Evolutionary conservation across 1,140 invertebrate species (phyloP).

Genomic region (Dinoponera quadriceps): DNA sequence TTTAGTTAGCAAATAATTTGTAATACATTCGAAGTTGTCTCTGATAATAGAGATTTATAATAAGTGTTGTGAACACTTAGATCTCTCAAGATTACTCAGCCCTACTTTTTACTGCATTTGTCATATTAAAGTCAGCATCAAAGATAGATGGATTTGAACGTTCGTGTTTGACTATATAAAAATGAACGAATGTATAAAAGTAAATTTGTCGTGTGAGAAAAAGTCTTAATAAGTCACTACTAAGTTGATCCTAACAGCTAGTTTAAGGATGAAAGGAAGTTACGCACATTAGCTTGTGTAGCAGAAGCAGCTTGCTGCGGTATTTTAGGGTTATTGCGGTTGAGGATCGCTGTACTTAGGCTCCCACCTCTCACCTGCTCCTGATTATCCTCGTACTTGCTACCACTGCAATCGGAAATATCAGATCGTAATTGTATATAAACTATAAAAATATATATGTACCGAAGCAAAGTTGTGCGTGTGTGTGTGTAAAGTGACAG

Average conservation of each 20-base stretch:
- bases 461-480: neutral
- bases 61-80: neutral
- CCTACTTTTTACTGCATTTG: neutral
- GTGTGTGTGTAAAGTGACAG: neutral
- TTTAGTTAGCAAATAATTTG: neutral
- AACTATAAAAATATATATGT: slow-evolving; percentile 14
- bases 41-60: slow-evolving; percentile 17
- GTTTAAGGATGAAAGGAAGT: slow-evolving; percentile 50
- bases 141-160: slow-evolving; percentile 3
- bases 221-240: neutral
- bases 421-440: neutral
- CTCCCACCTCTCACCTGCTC: slow-evolving; percentile 87
- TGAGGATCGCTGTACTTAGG: slow-evolving; percentile 81
- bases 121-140: neutral
- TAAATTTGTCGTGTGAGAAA: neutral
- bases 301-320: slow-evolving; percentile 67
- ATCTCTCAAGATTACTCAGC: neutral
- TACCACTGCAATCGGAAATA: slow-evolving; percentile 86
- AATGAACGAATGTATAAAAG: neutral
- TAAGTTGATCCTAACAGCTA: slow-evolving; percentile 33
- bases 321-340: slow-evolving; percentile 77
- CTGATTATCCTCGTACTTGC: slow-evolving; percentile 91
- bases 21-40: slow-evolving; percentile 1
- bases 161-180: slow-evolving; percentile 7
- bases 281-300: slow-evolving; percentile 77